Evolutionary conservation across 2,888 invertebrate species (phyloP).

Genomic region (Eupeodes luniger): DNA sequence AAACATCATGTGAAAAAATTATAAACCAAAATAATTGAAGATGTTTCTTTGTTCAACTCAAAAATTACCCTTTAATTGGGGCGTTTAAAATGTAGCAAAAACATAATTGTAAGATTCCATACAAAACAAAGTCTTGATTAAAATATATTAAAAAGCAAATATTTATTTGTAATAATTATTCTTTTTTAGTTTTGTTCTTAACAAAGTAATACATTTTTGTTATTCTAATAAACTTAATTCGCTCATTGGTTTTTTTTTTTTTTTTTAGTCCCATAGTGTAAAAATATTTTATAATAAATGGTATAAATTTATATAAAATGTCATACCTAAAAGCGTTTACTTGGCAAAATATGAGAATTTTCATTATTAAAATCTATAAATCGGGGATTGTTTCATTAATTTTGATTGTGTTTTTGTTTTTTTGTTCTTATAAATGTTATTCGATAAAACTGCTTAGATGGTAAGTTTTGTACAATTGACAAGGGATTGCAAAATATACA

Average conservation of each 20-base stretch:
- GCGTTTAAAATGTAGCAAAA: too few species aligned
- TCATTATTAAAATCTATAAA: slow-evolving; percentile 23
- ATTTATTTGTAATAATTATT: slow-evolving; percentile 31
- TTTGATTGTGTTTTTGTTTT: slow-evolving; percentile 23
- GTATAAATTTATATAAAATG: slow-evolving; percentile 62
- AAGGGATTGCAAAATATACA: slow-evolving; percentile 54
- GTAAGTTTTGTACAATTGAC: slow-evolving; percentile 74
- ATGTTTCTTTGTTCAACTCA: too few species aligned
- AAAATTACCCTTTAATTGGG: too few species aligned
- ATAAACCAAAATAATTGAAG: too few species aligned
- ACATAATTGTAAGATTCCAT: too few species aligned
- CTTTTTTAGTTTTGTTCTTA: slow-evolving; percentile 23
- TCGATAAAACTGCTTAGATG: slow-evolving; percentile 60
- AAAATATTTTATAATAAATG: slow-evolving; percentile 62
- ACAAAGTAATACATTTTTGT: slow-evolving; percentile 31
- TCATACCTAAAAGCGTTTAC: slow-evolving; percentile 52
- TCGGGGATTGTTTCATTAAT: slow-evolving; percentile 34
- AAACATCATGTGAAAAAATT: too few species aligned
- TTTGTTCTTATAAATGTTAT: slow-evolving; percentile 22
- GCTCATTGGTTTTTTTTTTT: neutral
- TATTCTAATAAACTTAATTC: slow-evolving; percentile 31
- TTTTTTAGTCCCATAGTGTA: slow-evolving; percentile 51
- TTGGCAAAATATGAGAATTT: slow-evolving; percentile 72
- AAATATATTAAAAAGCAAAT: slow-evolving; percentile 60
- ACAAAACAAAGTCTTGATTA: slow-evolving; percentile 7